Evolutionary conservation across 2,797 vertebrate species (phyloP).

Genomic region (Semaprochilodus insignis): DNA sequence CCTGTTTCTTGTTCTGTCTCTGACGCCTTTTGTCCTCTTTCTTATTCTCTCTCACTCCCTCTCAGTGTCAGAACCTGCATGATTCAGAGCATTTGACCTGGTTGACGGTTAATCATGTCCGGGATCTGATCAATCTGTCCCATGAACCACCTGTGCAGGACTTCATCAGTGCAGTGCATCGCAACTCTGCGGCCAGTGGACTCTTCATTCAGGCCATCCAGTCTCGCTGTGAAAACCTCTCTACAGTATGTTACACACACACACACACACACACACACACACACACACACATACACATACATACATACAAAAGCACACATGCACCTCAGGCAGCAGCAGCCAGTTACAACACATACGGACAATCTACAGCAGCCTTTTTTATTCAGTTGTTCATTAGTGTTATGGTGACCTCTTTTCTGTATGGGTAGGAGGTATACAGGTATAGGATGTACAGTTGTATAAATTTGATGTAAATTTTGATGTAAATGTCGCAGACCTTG

Average conservation of each 20-base stretch:
- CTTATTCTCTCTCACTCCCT: neutral
- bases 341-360: too few relatives aligned
- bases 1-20: too few relatives aligned
- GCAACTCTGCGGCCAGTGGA: conserved; percentile 95
- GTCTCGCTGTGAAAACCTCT: conserved; percentile 95
- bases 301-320: neutral
- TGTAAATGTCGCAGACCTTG: too few relatives aligned
- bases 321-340: neutral
- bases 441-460: too few relatives aligned
- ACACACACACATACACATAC: too few relatives aligned
- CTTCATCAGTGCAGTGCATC: conserved; percentile 96
- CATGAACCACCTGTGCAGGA: conserved; percentile 98
- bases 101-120: conserved; percentile 96
- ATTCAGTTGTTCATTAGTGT: too few relatives aligned
- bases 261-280: neutral
- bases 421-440: too few relatives aligned
- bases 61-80: conserved; percentile 96
- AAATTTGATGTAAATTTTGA: too few relatives aligned
- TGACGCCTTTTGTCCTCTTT: neutral
- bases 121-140: conserved; percentile 93
- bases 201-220: conserved; percentile 99
- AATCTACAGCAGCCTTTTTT: too few relatives aligned
- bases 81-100: conserved; percentile 98
- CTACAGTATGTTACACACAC: conserved; percentile 74
- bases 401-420: too few relatives aligned